Evolutionary conservation across 2,113 vertebrate species (phyloP), one percentile per base, ranked within the genome.

Genomic region (Fregata magnificens): DNA sequence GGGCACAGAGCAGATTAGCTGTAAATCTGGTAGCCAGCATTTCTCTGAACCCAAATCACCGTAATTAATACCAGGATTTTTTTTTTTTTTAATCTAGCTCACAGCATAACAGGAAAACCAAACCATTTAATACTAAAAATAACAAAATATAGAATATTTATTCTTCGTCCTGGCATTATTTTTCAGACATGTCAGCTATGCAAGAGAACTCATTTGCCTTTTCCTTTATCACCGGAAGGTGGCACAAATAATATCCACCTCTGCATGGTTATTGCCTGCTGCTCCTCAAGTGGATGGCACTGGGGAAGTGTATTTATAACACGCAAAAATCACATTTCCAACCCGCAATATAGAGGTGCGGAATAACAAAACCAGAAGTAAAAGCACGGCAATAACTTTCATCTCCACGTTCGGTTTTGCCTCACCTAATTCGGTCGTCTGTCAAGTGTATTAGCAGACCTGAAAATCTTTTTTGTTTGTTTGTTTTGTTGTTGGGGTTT

Each of bases 301-400:
- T 13, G 42, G 13, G 29, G 34, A 29, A 40, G 11, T 3, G n/a
- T 19, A 10, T 18, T 79, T 32, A 53, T 21, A 42, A 61, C 6
- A 2, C 24, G 4, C 5, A 29, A 25, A 53, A 63, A 36, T 36
- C 38, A 16, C 42, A 5, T 65, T 65, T 80, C 61, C 38, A n/a
- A 26, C 7, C 17, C 2, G 1, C 6, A 2, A 10, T 16, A 3
- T 3, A 26, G 65, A 32, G 16, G 6, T 3, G 29, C 11, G 2
- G 66, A 36, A 25, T 11, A 81, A 19, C 44, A 50, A 40, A 50
- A 14, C 18, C 36, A 61, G 36, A 42, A 34, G 18, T 4, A 21
- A 50, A 59, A n/a, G 36, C 24, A 22, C 18, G 14, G 62, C 32
- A 7, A 7, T 44, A 11, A n/a, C 29, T 61, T 42, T 50, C 24